Evolutionary conservation across 2,888 invertebrate genomes (phyloP), one percentile per base, ranked within the genome.

Genomic region (Oxycera nigricornis): DNA sequence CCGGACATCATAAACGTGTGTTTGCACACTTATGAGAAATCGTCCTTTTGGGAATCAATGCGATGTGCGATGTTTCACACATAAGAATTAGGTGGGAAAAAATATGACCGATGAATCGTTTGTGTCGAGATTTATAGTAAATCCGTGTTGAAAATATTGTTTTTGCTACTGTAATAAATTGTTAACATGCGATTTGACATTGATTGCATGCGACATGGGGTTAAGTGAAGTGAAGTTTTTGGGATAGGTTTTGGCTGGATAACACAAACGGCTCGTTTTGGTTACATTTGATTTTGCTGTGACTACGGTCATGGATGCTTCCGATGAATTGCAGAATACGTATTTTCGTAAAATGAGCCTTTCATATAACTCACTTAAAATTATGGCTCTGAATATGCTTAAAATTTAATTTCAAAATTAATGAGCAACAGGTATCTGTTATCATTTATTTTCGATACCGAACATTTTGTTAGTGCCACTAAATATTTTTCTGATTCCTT

Each of bases 1-100:
- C 70, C 52, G 70, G 70, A 70, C 70, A 52, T 52, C 55, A 55
- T 70, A 70, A 70, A 70, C 70, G 70, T 70, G 70, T 52, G 52
- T 70, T 50, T 52, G 55, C 52, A 52, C 52, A 52, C 55, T 70
- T 70, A 52, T 70, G 35, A 50, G 70, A 70, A n/a, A 70, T 52
- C 20, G 52, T 70, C 70, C 55, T 52, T 70, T 70, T 70, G 70
- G 52, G 52, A 70, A 52, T 52, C 31, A 24, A 55, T 55, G 22
- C 55, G 55, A 24, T 24, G 17, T 55, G 55, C 55, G 20, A 55
- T 24, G 55, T 55, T 55, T 55, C 55, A 24, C 55, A 55, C 55
- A 55, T 55, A 62, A 62, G 62, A 39, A 35, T 26, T 39, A 35
- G 28, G 39, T 14, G 41, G 41, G 24, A 41, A 41, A 41, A 65